Evolutionary conservation across 2,888 invertebrate species (phyloP), one percentile per base, ranked within the genome.

Genomic region (Encarsia formosa): DNA sequence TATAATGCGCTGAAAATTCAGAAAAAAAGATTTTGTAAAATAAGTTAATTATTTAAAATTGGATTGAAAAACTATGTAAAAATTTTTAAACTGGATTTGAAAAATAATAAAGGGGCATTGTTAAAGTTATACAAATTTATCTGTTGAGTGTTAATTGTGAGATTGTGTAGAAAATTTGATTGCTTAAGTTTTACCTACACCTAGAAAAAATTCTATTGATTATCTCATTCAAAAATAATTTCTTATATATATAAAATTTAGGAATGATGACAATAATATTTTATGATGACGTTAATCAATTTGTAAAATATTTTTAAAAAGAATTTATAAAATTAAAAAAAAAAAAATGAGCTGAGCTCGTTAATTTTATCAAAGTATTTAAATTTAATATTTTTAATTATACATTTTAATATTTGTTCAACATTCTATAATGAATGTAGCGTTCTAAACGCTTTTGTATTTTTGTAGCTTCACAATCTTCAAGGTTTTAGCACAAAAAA

Each of bases 51-150:
- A n/a, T n/a, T n/a, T n/a, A n/a, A n/a, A n/a, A n/a, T n/a, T n/a
- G n/a, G n/a, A n/a, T n/a, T 20, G 19, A 23, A 23, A 23, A 24
- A 15, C 24, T 15, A 40, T 42, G 38, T 38, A 20, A 38, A 19
- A 38, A n/a, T 26, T 39, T 24, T 41, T 13, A 8, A 24, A 26
- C 11, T 37, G n/a, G 8, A 41, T 41, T n/a, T 24, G 15, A 47
- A 26, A 18, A 59, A 60, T 61, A 67, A 68, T 66, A 70, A 70
- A 68, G 65, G 65, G 67, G 65, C 68, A 70, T 70, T 70, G 69
- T 68, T 70, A 65, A 69, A 68, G 69, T 70, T 70, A 68, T 29
- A 46, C 49, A 34, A 54, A 51, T 52, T 57, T 52, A 54, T 39
- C 49, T 57, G 50, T 20, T 16, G 53, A 53, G 52, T 53, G 45